Base-by-base conservation (phyloP, 2,797 vertebrate genomes). In the Rhodeus uyekii region DNA sequence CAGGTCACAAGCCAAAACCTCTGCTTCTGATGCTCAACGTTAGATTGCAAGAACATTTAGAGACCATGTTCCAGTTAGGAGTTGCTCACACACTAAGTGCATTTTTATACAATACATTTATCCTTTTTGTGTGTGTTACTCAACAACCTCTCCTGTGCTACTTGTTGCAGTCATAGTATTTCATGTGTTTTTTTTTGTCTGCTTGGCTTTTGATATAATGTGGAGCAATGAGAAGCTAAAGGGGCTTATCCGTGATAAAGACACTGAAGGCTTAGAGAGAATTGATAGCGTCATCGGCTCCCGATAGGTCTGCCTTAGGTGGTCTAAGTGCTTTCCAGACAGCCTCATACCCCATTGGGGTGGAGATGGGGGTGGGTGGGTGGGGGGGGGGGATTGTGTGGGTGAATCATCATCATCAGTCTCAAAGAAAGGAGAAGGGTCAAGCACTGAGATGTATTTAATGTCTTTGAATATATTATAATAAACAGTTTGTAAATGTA, bases 181-280 rank as follows among this genome's bases (percentile, higher is more conserved):
- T 50, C 48, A 50, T 24, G 34, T 60, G n/a, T 48, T 48, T 48
- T 10, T 61, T 29, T 61, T 67, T 39, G 58, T 22, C 32, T 29
- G 6, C 38, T 24, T 10, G 64, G 44, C 68, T 61, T 42, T 2
- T 18, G 8, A 12, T 13, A 12, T 81, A 75, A 75, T 53, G 34
- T 22, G 48, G n/a, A 36, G 55, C 48, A 24, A 22, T 24, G 14
- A 50, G n/a, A 53, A n/a, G 24, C 46, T 61, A 61, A 86, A 86
- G 18, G 22, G 55, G 46, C 73, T 65, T 86, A 89, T 86, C 82
- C 65, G 38, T 68, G 55, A 83, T 79, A 53, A 85, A 88, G 72
- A 87, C 72, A 64, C 68, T 50, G 82, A 60, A 82, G 63, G 61
- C 83, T 81, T 79, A 82, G 50, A 78, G 32, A 76, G 32, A 61